Evolutionary conservation across 1,140 invertebrate species (phyloP).

Genomic region (Catajapyx aquilonaris): DNA sequence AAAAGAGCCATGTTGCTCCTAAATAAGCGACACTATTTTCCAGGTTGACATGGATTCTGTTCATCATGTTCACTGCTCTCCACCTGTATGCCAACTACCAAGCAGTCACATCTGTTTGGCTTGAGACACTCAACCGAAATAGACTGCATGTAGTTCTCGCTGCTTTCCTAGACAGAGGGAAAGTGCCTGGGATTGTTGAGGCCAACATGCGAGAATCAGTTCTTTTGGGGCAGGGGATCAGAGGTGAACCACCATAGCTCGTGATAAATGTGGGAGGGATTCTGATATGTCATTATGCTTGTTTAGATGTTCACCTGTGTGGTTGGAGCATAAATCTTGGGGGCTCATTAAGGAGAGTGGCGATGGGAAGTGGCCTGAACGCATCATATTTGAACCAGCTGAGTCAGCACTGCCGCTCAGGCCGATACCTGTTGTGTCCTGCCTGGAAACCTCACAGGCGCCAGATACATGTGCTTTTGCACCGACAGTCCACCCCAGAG

Average conservation of each 20-base stretch:
- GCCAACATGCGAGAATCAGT: slow-evolving; percentile 36
- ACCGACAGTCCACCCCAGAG: slow-evolving; percentile 18
- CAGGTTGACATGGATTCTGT: slow-evolving; percentile 42
- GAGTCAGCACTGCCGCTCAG: no score
- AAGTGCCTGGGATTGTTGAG: slow-evolving; percentile 23
- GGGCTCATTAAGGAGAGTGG: no score
- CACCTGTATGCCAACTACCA: slow-evolving; percentile 73
- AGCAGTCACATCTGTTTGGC: slow-evolving; percentile 49
- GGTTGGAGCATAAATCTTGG: no score
- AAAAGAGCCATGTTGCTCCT: not conserved
- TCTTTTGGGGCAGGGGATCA: slow-evolving; percentile 24
- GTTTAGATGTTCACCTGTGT: no score
- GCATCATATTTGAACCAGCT: no score
- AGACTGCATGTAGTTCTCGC: slow-evolving; percentile 42
- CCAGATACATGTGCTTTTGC: slow-evolving; percentile 24
- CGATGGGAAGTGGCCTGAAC: no score
- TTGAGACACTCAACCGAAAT: slow-evolving; percentile 58
- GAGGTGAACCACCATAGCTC: no score
- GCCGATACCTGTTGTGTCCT: no score
- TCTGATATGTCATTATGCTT: no score
- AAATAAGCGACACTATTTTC: slow-evolving; percentile 12
- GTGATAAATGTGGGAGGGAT: no score
- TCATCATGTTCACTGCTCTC: slow-evolving; percentile 45
- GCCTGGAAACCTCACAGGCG: no score
- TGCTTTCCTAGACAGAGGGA: slow-evolving; percentile 29